Evolutionary conservation across 2,888 invertebrate species (phyloP).

Genomic region (Brachycybe producta): DNA sequence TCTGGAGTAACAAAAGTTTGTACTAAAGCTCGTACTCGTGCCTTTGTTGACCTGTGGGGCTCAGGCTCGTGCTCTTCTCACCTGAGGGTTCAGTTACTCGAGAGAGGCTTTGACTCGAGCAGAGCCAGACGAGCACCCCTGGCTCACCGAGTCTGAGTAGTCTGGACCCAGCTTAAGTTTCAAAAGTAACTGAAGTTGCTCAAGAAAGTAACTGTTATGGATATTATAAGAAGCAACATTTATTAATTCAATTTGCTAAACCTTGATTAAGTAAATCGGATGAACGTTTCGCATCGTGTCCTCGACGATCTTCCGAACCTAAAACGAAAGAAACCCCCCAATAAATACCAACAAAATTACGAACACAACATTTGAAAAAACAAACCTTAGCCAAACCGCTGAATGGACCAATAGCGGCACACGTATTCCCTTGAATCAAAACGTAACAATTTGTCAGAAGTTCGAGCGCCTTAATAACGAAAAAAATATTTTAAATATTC

Average conservation of each 20-base stretch:
- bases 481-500: not conserved
- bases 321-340: not conserved
- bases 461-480: slow-evolving; percentile 55
- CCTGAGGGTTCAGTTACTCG: no score
- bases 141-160: no score
- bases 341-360: slow-evolving; percentile 17
- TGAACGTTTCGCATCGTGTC: slow-evolving; percentile 99
- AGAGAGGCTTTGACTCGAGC: no score
- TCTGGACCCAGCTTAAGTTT: no score
- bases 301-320: slow-evolving; percentile 62
- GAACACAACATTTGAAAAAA: not conserved
- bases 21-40: no score
- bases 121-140: no score
- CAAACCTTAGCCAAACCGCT: slow-evolving; percentile 51
- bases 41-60: no score
- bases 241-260: slow-evolving; percentile 20
- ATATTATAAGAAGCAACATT: not conserved
- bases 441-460: slow-evolving; percentile 91
- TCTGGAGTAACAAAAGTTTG: no score
- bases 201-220: not conserved
- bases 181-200: no score
- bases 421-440: slow-evolving; percentile 92
- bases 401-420: slow-evolving; percentile 90
- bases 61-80: no score
- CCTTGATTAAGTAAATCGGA: slow-evolving; percentile 87